Conservation (phyloP, 2,113 vertebrate genomes). For the Tringa solitaria region DNA sequence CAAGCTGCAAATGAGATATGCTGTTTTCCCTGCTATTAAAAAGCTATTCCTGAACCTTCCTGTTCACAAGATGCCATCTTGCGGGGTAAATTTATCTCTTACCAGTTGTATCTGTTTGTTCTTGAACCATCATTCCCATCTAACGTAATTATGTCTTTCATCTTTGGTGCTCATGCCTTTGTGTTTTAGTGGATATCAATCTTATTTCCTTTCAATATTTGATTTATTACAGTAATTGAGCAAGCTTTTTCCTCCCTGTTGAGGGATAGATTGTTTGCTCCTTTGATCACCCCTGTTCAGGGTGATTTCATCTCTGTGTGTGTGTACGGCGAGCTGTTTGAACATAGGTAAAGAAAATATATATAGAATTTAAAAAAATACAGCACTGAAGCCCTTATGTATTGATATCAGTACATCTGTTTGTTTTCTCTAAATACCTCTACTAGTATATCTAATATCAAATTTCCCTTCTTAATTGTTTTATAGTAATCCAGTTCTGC, state of each 20-base stretch:
- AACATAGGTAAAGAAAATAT: rapidly evolving
- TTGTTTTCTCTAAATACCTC: background rate
- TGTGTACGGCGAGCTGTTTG: background rate
- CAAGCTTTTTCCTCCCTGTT: background rate
- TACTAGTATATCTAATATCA: background rate
- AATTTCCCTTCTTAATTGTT: background rate
- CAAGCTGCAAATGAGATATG: background rate
- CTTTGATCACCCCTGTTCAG: background rate
- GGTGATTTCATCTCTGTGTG: background rate
- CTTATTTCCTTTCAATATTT: background rate
- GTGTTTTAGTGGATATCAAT: background rate
- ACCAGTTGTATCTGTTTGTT: background rate
- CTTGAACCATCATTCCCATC: background rate
- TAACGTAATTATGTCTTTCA: background rate
- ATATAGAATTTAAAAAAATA: background rate
- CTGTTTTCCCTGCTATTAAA: background rate
- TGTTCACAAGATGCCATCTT: background rate
- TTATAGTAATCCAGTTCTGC: background rate
- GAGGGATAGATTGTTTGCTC: background rate
- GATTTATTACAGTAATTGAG: background rate
- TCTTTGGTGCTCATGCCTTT: background rate
- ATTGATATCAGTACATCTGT: background rate
- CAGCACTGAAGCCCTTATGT: background rate
- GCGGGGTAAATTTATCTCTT: background rate
- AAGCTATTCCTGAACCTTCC: background rate